phyloP scores from a whole-genome alignment of 2,113 vertebrate species.

The Salvelinus namaycush region DNA sequence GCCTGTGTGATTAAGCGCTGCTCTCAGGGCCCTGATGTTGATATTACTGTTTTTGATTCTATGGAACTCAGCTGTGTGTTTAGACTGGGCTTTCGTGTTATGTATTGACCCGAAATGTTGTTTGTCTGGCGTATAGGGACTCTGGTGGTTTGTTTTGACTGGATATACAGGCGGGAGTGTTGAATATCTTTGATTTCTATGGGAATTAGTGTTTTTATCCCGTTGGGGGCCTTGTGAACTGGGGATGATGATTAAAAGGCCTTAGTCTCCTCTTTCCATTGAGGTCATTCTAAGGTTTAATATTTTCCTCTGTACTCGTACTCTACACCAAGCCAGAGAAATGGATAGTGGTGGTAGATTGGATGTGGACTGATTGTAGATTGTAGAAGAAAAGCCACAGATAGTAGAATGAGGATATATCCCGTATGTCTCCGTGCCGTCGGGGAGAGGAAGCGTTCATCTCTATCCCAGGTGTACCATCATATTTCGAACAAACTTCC shows the following conservation, averaged over 20 bases:
- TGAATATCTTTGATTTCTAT: constrained; percentile 21
- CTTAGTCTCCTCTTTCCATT: constrained; percentile 2
- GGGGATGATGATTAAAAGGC: constrained; percentile 33
- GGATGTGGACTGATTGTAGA: constrained; percentile 34
- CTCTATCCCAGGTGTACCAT: constrained; percentile 36
- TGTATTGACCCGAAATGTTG: too few species aligned
- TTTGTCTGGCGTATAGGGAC: not conserved
- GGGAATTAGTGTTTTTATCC: constrained; percentile 13
- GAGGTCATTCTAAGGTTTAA: constrained; percentile 25
- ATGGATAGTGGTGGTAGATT: constrained; percentile 42
- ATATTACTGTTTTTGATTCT: not conserved
- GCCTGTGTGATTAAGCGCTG: constrained; percentile 21
- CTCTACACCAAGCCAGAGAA: constrained; percentile 8
- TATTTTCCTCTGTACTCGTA: not conserved
- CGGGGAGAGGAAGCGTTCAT: constrained; percentile 7
- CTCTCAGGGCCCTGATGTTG: not conserved
- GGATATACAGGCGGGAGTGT: not conserved
- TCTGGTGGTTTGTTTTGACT: not conserved
- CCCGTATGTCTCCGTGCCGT: constrained; percentile 33
- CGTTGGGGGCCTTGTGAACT: constrained; percentile 16
- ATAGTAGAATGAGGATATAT: constrained; percentile 35
- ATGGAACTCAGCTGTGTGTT: not conserved
- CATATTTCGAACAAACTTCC: constrained; percentile 33
- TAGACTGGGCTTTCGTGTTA: too few species aligned
- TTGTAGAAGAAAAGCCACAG: constrained; percentile 18